Base-by-base conservation (phyloP, 2,797 vertebrate genomes). In the Manis pentadactyla region DNA sequence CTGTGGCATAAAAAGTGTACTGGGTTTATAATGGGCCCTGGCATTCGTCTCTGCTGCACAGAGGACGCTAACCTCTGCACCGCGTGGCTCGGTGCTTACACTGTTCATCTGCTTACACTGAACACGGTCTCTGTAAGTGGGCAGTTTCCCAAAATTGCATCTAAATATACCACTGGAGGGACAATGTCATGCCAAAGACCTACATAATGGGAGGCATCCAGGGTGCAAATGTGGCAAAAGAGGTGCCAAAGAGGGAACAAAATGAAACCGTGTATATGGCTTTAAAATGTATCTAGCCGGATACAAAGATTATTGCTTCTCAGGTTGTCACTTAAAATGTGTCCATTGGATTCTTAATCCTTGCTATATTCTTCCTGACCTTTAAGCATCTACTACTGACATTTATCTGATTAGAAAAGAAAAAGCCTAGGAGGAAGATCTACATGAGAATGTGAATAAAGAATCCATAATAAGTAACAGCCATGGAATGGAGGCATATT, bases 381-480 rank as follows among this genome's bases (percentile, higher is more conserved):
- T 95, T 84, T 87, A 85, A 77, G 29, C 27, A 49, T 83, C 4
- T 83, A n/a, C 51, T 93, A 95, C 69, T 93, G 57, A 86, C n/a
- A 86, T 64, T 93, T 91, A 34, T 74, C 42, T 87, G 69, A 88
- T 63, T 4, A 63, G 64, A 84, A 90, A 23, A 39, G 69, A 21
- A 31, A 77, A 46, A n/a, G 18, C 3, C 31, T 34, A 46, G 34
- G 46, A 84, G 46, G 5, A 69, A 73, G 42, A 74, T 73, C 21
- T 63, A 39, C 21, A 61, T 61, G 78, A 64, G 8, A 82, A 57
- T 77, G 12, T 74, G 29, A 74, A 57, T 63, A 64, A 83, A 42
- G 23, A 75, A 83, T n/a, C 18, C 13, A 39, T 37, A 74, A 46
- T 21, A 93, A 95, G n/a, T 49, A 51, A 55, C 9, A n/a, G 18